Base-by-base conservation (phyloP, 37 sponge, comb jelly and placozoan species). In the Cliona cf. orientalis region DNA sequence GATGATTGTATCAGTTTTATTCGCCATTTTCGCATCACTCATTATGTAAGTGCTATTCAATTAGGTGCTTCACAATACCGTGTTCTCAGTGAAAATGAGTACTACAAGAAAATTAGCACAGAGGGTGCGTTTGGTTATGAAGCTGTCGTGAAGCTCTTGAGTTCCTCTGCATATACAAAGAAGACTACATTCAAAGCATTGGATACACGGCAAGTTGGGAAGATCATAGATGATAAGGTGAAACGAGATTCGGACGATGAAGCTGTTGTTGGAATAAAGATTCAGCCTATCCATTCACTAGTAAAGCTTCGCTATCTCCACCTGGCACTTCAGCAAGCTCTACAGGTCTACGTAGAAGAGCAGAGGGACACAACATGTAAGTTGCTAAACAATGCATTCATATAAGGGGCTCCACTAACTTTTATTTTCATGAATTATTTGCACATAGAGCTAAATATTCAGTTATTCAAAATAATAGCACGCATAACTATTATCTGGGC, bases 41-140 rank as follows among this genome's bases (percentile, higher is more conserved):
- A 88, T 60, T 88, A 82, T 44, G 89, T 88, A 37, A 81, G 71
- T 34, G 38, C 82, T 5, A 71, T 88, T n/a, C 63, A 78, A 21
- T 62, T 88, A 23, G 89, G 89, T 6, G 89, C 89, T n/a, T 44
- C 76, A 22, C 81, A 88, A 56, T 88, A 77, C 64, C 39, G 64
- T 19, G 83, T 88, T 1, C 44, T 88, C 11, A 80, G 82, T 38
- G 83, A 88, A 46, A 62, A 63, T 3, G 89, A 88, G 66, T 88
- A 82, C 49, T 81, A 26, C 57, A 11, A 37, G 23, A 65, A n/a
- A n/a, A 40, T 69, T 40, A 36, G 74, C 55, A 62, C 68, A 5
- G 37, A 22, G 2, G 81, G 81, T 22, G 22, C 71, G 1, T 55
- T 80, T 31, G 81, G 71, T 17, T 39, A 70, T 34, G 81, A 80